A percentile compares a stretch with the other conserved stretches of the same genome.
Evolutionary conservation across 2,888 invertebrate species (phyloP).

Genomic region (Caenorhabditis virilis): DNA sequence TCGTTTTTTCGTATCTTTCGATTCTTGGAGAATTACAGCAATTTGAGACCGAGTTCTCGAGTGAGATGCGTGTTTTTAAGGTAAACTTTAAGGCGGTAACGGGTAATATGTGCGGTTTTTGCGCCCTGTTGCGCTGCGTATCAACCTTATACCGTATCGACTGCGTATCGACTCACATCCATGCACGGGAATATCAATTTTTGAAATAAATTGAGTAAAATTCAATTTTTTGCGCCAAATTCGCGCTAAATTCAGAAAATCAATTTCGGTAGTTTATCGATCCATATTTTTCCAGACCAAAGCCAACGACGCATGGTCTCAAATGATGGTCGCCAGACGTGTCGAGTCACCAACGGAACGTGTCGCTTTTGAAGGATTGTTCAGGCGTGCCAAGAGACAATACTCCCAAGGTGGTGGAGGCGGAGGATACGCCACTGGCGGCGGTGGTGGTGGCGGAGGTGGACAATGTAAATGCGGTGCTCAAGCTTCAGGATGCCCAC

Average conservation of each 20-base stretch:
- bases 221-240: no score
- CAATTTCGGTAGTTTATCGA: not conserved
- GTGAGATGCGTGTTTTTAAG: constrained; percentile 25
- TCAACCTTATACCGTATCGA: no score
- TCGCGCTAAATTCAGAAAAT: no score
- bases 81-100: not conserved
- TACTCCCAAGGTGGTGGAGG: constrained; percentile 24
- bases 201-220: no score
- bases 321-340: constrained; percentile 36
- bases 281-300: constrained; percentile 6
- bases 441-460: constrained; percentile 27
- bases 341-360: constrained; percentile 31
- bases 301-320: constrained; percentile 46
- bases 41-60: constrained; percentile 29
- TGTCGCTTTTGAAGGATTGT: constrained; percentile 31
- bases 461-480: constrained; percentile 39
- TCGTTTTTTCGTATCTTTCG: constrained; percentile 28
- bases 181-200: no score
- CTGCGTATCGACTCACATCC: no score
- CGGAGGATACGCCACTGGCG: constrained; percentile 19
- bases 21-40: constrained; percentile 33
- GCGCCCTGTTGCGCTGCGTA: no score
- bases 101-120: no score
- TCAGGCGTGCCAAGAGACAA: constrained; percentile 28
- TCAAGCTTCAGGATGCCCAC: constrained; percentile 48